These are phyloP conservation scores for Syrmaticus mikado DNA, from an alignment of 2,113 vertebrate genomes.

Conservation along the genomic window DNA sequence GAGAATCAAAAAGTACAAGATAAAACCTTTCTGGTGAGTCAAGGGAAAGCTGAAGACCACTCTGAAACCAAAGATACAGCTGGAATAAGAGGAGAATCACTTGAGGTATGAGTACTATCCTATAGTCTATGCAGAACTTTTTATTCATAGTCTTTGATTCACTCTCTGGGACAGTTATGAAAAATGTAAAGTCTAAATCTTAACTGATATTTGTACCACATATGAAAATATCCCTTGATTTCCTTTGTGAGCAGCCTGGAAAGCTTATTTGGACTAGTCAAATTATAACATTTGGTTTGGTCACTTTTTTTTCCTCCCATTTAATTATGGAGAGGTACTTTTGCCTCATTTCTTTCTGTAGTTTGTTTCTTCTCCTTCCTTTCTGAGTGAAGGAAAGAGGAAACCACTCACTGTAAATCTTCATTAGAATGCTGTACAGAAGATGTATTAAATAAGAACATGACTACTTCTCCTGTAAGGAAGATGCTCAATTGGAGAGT, in stretches of 20 bases:
- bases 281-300: not conserved
- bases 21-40: slow-evolving; percentile 81
- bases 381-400: not conserved
- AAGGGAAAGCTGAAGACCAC: slow-evolving; percentile 37
- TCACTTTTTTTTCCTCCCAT: not conserved
- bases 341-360: not conserved
- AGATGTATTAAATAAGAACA: fast-evolving
- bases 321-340: not conserved
- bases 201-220: fast-evolving
- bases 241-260: not conserved
- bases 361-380: not conserved
- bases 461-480: not conserved
- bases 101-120: slow-evolving; percentile 67
- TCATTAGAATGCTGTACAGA: not conserved
- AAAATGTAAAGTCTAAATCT: not conserved
- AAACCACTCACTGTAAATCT: not conserved
- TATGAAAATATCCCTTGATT: not conserved
- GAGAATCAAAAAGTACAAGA: slow-evolving; percentile 59
- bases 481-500: not conserved
- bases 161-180: not conserved
- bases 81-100: slow-evolving; percentile 32
- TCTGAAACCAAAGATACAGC: not conserved
- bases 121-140: not conserved
- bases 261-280: not conserved
- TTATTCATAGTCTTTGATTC: not conserved